Conservation (phyloP, 1,140 invertebrate species). For the Phymastichus coffea region DNA sequence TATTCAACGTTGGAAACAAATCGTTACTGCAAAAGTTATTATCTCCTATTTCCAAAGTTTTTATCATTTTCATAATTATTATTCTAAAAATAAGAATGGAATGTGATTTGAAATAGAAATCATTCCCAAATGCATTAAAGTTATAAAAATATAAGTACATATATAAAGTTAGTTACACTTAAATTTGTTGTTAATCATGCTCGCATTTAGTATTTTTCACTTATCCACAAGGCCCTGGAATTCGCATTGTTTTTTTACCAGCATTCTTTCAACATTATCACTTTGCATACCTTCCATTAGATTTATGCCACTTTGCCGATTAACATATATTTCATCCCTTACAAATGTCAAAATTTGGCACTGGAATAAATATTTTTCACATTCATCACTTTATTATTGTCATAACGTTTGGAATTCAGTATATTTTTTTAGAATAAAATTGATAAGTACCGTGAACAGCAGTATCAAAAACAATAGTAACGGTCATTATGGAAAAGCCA, state of each 20-base stretch:
- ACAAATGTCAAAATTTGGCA: conserved; percentile 11
- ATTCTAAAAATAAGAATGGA: conserved; percentile 12
- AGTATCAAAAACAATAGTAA: too few species aligned
- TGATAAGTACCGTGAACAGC: too few species aligned
- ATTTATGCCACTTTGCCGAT: conserved; percentile 11
- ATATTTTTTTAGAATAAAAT: too few species aligned
- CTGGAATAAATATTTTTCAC: background rate
- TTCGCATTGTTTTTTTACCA: background rate
- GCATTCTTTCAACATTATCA: background rate
- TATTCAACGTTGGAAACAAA: too few species aligned
- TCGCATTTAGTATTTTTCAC: conserved; percentile 40
- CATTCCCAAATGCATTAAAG: too few species aligned
- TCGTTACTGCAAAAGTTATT: too few species aligned
- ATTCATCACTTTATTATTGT: background rate
- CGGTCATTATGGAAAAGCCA: too few species aligned
- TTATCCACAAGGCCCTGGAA: conserved; percentile 41
- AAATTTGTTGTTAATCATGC: too few species aligned
- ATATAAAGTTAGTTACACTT: too few species aligned
- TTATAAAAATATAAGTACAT: conserved; percentile 19
- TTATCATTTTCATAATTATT: background rate
- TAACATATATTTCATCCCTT: background rate
- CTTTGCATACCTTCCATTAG: too few species aligned
- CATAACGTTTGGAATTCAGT: too few species aligned
- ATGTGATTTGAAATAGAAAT: conserved; percentile 20
- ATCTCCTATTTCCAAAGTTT: background rate